Conservation (phyloP, 2,797 vertebrate species). For the Arremon brunneinucha region DNA sequence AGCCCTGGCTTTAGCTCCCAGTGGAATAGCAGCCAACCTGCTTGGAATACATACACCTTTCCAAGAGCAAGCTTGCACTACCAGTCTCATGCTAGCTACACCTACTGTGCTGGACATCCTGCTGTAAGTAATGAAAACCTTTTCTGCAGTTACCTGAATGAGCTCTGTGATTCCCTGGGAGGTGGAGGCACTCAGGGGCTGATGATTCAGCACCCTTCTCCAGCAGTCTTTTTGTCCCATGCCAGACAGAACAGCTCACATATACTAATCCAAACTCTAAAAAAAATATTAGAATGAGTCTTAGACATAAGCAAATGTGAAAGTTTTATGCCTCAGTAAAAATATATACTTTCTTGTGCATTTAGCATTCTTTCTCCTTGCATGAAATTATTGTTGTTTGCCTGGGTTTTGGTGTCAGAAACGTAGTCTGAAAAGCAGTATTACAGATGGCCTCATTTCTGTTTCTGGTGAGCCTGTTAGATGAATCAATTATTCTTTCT, state of each 20-base stretch:
- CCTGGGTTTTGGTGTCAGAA: not conserved
- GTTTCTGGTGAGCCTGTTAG: not conserved
- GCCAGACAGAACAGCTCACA: not conserved
- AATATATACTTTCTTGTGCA: not conserved
- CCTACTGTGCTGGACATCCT: slow-evolving; percentile 83
- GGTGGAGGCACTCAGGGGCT: not conserved
- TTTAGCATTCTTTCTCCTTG: not conserved
- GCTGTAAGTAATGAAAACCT: slow-evolving; percentile 78
- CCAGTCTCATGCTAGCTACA: slow-evolving; percentile 81
- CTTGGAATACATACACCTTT: slow-evolving; percentile 79
- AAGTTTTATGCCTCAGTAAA: not conserved
- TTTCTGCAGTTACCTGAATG: not conserved
- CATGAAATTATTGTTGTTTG: not conserved
- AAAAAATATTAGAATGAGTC: not conserved
- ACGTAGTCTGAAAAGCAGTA: not conserved
- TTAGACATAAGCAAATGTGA: not conserved
- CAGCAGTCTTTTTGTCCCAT: not conserved
- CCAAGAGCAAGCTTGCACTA: slow-evolving; percentile 79
- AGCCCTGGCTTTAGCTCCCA: slow-evolving; percentile 80
- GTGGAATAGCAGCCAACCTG: slow-evolving; percentile 79
- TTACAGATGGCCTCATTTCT: not conserved
- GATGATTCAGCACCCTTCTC: not conserved
- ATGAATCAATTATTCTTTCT: not conserved
- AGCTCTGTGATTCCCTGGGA: not conserved
- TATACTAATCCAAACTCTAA: not conserved